Conservation (phyloP, 2,888 invertebrate species). For the Tribolium freemani region DNA sequence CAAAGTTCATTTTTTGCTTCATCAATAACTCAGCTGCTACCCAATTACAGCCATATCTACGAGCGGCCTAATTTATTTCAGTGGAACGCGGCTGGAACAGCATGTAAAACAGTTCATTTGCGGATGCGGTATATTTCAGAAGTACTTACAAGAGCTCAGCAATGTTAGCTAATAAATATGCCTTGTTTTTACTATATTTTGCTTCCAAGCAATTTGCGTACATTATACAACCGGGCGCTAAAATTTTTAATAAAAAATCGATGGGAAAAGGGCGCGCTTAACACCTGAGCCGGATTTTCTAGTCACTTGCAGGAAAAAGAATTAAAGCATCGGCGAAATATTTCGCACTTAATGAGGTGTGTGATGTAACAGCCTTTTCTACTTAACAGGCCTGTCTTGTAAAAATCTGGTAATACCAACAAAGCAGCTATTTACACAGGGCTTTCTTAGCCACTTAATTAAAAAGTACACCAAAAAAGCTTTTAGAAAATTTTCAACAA, state of each 20-base stretch:
- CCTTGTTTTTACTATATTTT: slow-evolving; percentile 18
- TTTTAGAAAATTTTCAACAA: not conserved
- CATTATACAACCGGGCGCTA: slow-evolving; percentile 5
- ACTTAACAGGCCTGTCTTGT: slow-evolving; percentile 4
- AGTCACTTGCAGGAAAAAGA: not conserved
- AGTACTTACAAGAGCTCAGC: slow-evolving; percentile 24
- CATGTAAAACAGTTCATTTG: slow-evolving; percentile 42
- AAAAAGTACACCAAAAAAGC: not conserved
- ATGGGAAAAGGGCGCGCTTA: not conserved
- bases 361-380: slow-evolving; percentile 13
- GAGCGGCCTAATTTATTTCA: slow-evolving; percentile 36
- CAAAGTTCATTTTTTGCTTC: slow-evolving; percentile 36
- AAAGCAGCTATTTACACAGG: not conserved
- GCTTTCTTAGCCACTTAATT: not conserved
- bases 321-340: not conserved
- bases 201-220: slow-evolving; percentile 13
- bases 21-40: slow-evolving; percentile 40
- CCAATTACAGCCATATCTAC: slow-evolving; percentile 42
- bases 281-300: not conserved
- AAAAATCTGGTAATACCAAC: not conserved
- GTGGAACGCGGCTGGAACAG: slow-evolving; percentile 30
- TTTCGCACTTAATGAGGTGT: not conserved
- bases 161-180: slow-evolving; percentile 30
- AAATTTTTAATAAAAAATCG: not conserved
- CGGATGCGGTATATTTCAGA: slow-evolving; percentile 29